A percentile compares a stretch with the other conserved stretches of the same genome.
These are phyloP conservation scores for Hippocampus barbouri DNA, from an alignment of 2,113 vertebrate genomes.

Conservation along the genomic window DNA sequence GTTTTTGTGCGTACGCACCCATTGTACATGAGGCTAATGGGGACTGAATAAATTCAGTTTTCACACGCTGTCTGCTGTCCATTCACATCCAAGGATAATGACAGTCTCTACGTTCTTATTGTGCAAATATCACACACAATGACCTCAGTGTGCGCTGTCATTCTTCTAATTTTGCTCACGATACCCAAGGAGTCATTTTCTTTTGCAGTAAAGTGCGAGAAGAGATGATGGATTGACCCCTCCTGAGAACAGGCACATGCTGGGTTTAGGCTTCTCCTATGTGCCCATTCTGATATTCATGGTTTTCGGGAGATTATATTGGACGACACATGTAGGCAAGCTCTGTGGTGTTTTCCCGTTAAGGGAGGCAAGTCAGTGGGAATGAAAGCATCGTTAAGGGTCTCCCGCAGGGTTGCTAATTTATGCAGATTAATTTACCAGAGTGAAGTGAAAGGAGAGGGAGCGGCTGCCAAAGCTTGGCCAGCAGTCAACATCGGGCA, in stretches of 20 bases:
- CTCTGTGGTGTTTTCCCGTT: conserved; percentile 12
- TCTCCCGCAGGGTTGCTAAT: conserved; percentile 64
- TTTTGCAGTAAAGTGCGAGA: neutral
- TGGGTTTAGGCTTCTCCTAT: neutral
- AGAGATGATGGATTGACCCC: neutral
- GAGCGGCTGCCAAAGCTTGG: conserved; percentile 46
- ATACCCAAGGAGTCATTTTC: neutral
- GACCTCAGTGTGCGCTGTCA: neutral
- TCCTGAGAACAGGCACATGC: neutral
- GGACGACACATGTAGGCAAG: conserved; percentile 5
- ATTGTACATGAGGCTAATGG: neutral
- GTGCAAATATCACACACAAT: neutral
- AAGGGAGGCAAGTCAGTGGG: conserved; percentile 16
- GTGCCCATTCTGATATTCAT: neutral
- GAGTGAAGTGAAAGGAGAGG: conserved; percentile 43
- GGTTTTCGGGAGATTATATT: neutral
- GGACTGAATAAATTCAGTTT: neutral
- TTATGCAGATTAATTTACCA: conserved; percentile 72
- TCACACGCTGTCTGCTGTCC: neutral
- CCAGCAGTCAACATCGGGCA: conserved; percentile 43
- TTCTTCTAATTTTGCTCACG: neutral
- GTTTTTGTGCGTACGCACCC: too few relatives aligned
- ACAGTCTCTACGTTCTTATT: too few relatives aligned
- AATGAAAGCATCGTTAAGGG: conserved; percentile 61
- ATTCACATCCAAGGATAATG: neutral